Conservation (phyloP, 2,113 vertebrate species). For the Pseudonaja textilis region DNA sequence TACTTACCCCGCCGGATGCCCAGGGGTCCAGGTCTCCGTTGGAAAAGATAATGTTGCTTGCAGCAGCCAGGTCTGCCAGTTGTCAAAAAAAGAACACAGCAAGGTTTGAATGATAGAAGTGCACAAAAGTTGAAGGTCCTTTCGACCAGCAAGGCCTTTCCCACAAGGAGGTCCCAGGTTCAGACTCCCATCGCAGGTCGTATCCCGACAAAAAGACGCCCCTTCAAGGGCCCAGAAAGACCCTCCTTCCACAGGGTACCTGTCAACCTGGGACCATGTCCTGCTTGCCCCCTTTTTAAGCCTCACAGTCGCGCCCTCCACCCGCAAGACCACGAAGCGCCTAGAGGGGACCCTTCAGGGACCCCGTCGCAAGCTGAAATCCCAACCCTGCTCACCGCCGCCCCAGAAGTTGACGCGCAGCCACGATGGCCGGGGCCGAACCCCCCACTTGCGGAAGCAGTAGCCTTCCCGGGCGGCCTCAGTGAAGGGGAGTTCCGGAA, state of each 20-base stretch:
- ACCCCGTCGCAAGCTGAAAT: neutral
- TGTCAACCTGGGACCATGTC: neutral
- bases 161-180: too few relatives aligned
- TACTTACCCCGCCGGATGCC: slow-evolving; percentile 89
- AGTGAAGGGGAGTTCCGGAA: slow-evolving; percentile 82
- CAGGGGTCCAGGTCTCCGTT: slow-evolving; percentile 94
- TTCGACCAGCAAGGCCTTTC: too few relatives aligned
- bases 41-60: slow-evolving; percentile 94
- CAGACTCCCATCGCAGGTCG: neutral
- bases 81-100: neutral
- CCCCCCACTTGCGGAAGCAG: slow-evolving; percentile 80
- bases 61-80: slow-evolving; percentile 74
- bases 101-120: neutral
- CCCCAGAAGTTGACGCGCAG: slow-evolving; percentile 83
- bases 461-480: slow-evolving; percentile 71
- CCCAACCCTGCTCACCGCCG: slow-evolving; percentile 65
- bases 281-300: neutral
- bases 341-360: too few relatives aligned
- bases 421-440: slow-evolving; percentile 78
- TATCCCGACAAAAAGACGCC: neutral
- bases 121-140: too few relatives aligned
- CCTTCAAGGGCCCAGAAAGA: neutral
- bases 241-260: neutral
- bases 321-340: neutral
- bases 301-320: neutral